Base-by-base conservation (phyloP, 2,888 invertebrate genomes). In the Anoncus sp. region DNA sequence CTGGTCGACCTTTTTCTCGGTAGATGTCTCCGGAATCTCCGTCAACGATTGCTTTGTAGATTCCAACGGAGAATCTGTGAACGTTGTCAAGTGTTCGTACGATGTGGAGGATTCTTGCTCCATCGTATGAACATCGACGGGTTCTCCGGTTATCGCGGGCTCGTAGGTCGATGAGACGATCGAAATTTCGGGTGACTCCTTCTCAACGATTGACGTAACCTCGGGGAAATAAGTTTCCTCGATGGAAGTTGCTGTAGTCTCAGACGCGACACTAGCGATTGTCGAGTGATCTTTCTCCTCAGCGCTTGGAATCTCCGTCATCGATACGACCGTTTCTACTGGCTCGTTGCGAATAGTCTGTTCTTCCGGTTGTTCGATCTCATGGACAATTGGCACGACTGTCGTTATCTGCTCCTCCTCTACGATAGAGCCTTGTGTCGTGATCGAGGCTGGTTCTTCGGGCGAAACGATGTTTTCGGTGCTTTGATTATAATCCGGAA, bases 61-160 rank as follows among this genome's bases (percentile, higher is more conserved):
- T n/a, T 40, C 66, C 2, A 53, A 24, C 2, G 53, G 73, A 27
- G 71, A 72, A 73, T 85, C 83, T n/a, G 80, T 67, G 12, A 72
- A 47, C 16, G 79, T 79, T 63, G 75, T 75, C 72, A 82, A 80
- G 74, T 43, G 55, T 22, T 31, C 70, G n/a, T 45, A 55, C 16
- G 53, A n/a, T 1, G 51, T 62, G 18, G 35, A 51, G 43, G 55
- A 66, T 57, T 51, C 43, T 51, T 75, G 16, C 79, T 75, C 80
- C 10, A 24, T 7, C 38, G 80, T 73, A n/a, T 84, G 82, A 62
- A 82, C 76, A 45, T 83, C 83, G 38, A 79, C 31, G 40, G 75
- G 69, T 76, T 74, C 75, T 27, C 76, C 71, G 40, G 82, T 80
- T 14, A 77, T 62, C 65, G 67, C 81, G 10, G 69, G 16, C 57